A percentile compares a stretch with the other conserved stretches of the same genome.
Evolutionary conservation across 2,797 vertebrate species (phyloP).

Genomic region (Lepilemur septentrionalis): DNA sequence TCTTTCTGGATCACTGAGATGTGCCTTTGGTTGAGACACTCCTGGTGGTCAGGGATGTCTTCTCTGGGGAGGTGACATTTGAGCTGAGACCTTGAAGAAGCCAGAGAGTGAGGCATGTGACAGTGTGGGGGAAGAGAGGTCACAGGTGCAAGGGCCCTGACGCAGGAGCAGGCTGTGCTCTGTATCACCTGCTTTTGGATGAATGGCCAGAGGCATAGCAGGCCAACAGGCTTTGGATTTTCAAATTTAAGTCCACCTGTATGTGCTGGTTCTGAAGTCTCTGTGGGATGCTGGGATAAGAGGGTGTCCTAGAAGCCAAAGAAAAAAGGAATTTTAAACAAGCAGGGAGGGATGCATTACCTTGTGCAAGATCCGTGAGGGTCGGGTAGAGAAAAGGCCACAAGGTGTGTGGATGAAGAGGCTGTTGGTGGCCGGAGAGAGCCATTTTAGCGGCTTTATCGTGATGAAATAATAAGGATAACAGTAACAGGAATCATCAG

Average conservation of each 20-base stretch:
- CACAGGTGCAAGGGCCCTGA: fast-evolving
- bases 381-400: background rate
- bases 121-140: background rate
- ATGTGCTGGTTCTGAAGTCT: background rate
- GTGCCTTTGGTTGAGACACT: background rate
- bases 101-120: background rate
- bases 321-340: background rate
- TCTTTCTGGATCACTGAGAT: background rate
- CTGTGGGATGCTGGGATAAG: background rate
- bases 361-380: background rate
- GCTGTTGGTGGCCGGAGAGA: background rate
- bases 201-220: background rate
- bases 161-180: fast-evolving
- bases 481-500: background rate
- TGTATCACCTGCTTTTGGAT: background rate
- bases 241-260: background rate
- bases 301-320: background rate
- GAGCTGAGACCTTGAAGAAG: background rate
- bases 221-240: background rate
- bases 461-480: background rate
- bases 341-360: background rate
- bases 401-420: background rate
- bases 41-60: background rate
- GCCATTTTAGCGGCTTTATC: background rate
- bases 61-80: background rate